phyloP scores from a whole-genome alignment of 2,113 vertebrate species.

The Callithrix jacchus region DNA sequence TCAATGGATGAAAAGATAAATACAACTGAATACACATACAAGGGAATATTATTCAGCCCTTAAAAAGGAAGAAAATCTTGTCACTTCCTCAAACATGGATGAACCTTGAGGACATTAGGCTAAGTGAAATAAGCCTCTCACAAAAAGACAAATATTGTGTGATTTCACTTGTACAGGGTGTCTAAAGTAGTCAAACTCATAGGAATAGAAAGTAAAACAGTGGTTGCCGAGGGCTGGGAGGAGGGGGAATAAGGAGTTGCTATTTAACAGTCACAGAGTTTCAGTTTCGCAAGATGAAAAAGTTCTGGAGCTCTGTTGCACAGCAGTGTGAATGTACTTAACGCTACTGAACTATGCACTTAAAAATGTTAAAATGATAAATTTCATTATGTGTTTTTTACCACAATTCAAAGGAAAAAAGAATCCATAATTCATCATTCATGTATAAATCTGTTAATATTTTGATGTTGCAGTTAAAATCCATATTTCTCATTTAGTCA shows the following conservation, averaged over 20 bases:
- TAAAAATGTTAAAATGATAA: background rate
- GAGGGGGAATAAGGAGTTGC: too few relatives aligned
- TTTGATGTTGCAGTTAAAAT: background rate
- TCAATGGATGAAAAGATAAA: background rate
- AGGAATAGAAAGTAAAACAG: background rate
- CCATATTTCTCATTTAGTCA: background rate
- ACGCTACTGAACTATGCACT: fast-evolving
- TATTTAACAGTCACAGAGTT: background rate
- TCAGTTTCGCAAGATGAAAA: background rate
- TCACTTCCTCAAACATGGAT: background rate
- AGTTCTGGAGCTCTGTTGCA: background rate
- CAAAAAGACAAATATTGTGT: background rate
- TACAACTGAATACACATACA: too few relatives aligned
- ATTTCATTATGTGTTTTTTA: background rate
- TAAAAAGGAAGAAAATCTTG: background rate
- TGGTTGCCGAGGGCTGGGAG: background rate
- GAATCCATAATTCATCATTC: background rate
- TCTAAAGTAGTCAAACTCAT: background rate
- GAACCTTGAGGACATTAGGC: background rate
- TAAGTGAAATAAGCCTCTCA: background rate
- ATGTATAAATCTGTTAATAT: background rate
- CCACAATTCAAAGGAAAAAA: background rate
- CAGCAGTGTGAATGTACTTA: background rate
- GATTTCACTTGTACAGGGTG: background rate
- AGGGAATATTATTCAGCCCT: background rate